A percentile compares a stretch with the other conserved stretches of the same genome.
Evolutionary conservation across 1,140 invertebrate genomes (phyloP).

Genomic region (Anoplophora glabripennis): DNA sequence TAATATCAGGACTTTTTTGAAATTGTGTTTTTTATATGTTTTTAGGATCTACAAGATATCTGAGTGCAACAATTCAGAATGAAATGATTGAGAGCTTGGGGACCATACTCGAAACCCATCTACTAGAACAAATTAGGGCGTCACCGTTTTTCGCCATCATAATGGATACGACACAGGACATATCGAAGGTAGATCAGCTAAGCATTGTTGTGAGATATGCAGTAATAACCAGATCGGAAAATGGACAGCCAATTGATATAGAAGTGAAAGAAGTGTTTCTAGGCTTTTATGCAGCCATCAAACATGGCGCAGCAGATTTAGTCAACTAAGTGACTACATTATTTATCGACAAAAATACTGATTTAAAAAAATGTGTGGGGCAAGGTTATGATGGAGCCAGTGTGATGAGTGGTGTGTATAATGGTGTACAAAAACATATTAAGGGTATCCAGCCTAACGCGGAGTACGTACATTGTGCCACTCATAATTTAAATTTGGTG

Average conservation of each 20-base stretch:
- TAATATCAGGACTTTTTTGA: slow-evolving; percentile 1
- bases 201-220: slow-evolving; percentile 17
- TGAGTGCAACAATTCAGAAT: slow-evolving; percentile 14
- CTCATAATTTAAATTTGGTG: slow-evolving; percentile 12
- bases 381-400: slow-evolving; percentile 34
- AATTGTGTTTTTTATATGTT: not conserved
- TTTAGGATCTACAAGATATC: slow-evolving; percentile 15
- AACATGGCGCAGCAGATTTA: no score
- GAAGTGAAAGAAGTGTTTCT: slow-evolving; percentile 12
- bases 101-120: slow-evolving; percentile 20
- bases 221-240: slow-evolving; percentile 15
- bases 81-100: slow-evolving; percentile 37
- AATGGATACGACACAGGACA: no score
- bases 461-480: slow-evolving; percentile 20
- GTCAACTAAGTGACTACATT: no score
- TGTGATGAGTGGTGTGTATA: slow-evolving; percentile 30
- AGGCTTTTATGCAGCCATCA: no score
- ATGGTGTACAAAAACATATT: slow-evolving; percentile 26
- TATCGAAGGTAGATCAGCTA: no score
- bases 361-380: slow-evolving; percentile 27
- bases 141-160: slow-evolving; percentile 36
- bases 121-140: slow-evolving; percentile 31
- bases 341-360: slow-evolving; percentile 4
- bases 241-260: slow-evolving; percentile 12
- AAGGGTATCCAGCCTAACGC: slow-evolving; percentile 23